These are phyloP conservation scores for Dryobotodes eremita DNA, from an alignment of 2,888 invertebrate genomes.

Conservation along the genomic window DNA sequence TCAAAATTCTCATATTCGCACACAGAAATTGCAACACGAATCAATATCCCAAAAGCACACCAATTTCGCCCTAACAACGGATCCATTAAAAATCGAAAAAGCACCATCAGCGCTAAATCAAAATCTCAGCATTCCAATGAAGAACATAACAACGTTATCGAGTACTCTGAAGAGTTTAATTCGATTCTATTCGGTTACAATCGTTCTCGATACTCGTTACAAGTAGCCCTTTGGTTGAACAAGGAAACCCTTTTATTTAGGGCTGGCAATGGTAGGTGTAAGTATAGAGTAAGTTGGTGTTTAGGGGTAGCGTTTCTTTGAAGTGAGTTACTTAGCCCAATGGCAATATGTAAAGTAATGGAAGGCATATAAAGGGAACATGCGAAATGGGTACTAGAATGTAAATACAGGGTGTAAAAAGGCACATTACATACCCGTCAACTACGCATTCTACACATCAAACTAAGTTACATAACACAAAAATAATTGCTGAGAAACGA, in stretches of 20 bases:
- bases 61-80: neutral
- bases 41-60: neutral
- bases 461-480: no score
- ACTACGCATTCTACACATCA: no score
- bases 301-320: constrained; percentile 15
- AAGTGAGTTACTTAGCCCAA: constrained; percentile 27
- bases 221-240: constrained; percentile 60
- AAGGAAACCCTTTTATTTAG: constrained; percentile 55
- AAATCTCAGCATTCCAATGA: constrained; percentile 67
- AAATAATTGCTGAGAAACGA: no score
- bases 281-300: constrained; percentile 22
- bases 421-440: no score
- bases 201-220: constrained; percentile 62
- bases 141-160: constrained; percentile 75
- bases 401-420: no score
- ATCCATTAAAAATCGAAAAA: constrained; percentile 14
- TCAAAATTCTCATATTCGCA: neutral
- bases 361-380: neutral
- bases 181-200: constrained; percentile 68
- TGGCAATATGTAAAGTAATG: neutral
- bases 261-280: constrained; percentile 33
- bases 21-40: neutral
- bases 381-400: no score
- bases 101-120: constrained; percentile 32
- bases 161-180: constrained; percentile 74